A percentile compares a stretch with the other conserved stretches of the same genome.
These are phyloP conservation scores for Matsumurasca onukii DNA, from an alignment of 1,140 invertebrate genomes.

Conservation along the genomic window DNA sequence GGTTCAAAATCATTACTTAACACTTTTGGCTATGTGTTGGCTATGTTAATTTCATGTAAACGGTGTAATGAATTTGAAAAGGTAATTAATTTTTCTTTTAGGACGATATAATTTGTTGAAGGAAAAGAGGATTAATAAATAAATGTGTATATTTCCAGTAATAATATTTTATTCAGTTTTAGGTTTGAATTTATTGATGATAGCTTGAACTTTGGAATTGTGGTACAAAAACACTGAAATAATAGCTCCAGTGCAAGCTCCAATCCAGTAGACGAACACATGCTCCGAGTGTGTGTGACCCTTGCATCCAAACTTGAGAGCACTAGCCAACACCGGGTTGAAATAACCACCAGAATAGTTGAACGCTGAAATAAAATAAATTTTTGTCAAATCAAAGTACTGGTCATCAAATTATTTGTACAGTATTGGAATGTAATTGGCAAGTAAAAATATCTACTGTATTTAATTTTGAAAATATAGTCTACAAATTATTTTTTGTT, in stretches of 20 bases:
- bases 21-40: too few species aligned
- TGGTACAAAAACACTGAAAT: conserved; percentile 40
- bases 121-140: too few species aligned
- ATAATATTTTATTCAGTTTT: conserved; percentile 33
- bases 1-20: too few species aligned
- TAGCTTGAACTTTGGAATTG: conserved; percentile 25
- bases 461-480: too few species aligned
- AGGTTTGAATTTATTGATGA: conserved; percentile 27
- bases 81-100: too few species aligned
- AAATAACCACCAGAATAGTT: conserved; percentile 94
- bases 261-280: conserved; percentile 86
- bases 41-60: too few species aligned
- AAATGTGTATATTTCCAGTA: too few species aligned
- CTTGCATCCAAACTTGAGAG: conserved; percentile 81
- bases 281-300: conserved; percentile 80
- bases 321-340: conserved; percentile 86
- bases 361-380: conserved; percentile 68
- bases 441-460: too few species aligned
- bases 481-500: too few species aligned
- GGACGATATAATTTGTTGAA: too few species aligned
- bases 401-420: too few species aligned
- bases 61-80: too few species aligned
- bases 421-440: neutral
- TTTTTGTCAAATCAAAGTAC: conserved; percentile 36
- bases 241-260: conserved; percentile 69